A percentile compares a stretch with the other conserved stretches of the same genome.
These are phyloP conservation scores for Malacoctenus gilli DNA, from an alignment of 2,797 vertebrate species.

Conservation along the genomic window DNA sequence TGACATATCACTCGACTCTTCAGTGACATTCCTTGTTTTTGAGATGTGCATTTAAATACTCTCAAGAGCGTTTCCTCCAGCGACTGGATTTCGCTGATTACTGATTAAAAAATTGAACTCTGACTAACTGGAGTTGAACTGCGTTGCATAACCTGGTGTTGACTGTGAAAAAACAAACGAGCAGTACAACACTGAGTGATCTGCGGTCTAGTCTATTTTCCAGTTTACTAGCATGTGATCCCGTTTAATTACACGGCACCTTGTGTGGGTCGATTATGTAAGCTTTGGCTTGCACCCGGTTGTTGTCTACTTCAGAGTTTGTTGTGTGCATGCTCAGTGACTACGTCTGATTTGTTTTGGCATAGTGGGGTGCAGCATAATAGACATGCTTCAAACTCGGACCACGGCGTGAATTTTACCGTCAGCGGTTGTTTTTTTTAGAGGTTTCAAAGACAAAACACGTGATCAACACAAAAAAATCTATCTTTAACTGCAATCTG, in stretches of 20 bases:
- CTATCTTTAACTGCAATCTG: neutral
- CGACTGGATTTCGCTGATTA: too few relatives aligned
- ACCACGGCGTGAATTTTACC: too few relatives aligned
- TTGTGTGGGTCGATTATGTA: constrained; percentile 48
- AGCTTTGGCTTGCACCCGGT: constrained; percentile 32
- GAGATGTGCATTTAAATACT: too few relatives aligned
- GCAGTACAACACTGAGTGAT: too few relatives aligned
- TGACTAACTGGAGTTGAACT: too few relatives aligned
- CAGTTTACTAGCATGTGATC: constrained; percentile 34
- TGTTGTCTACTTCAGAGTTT: constrained; percentile 35
- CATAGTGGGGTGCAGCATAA: too few relatives aligned
- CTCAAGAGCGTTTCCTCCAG: too few relatives aligned
- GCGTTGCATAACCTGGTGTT: neutral
- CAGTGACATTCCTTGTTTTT: too few relatives aligned
- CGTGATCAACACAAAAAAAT: neutral
- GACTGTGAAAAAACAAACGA: constrained; percentile 10
- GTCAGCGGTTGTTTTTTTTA: neutral
- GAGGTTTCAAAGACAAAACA: neutral
- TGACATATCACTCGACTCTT: too few relatives aligned
- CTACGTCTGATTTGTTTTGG: constrained; percentile 49
- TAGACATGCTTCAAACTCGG: too few relatives aligned
- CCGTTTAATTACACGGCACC: constrained; percentile 48
- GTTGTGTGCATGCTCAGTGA: constrained; percentile 21
- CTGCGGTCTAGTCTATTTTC: constrained; percentile 12
- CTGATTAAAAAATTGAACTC: too few relatives aligned